Evolutionary conservation across 2,888 invertebrate genomes (phyloP), one percentile per base, ranked within the genome.

Genomic region (Halictus quadricinctus): DNA sequence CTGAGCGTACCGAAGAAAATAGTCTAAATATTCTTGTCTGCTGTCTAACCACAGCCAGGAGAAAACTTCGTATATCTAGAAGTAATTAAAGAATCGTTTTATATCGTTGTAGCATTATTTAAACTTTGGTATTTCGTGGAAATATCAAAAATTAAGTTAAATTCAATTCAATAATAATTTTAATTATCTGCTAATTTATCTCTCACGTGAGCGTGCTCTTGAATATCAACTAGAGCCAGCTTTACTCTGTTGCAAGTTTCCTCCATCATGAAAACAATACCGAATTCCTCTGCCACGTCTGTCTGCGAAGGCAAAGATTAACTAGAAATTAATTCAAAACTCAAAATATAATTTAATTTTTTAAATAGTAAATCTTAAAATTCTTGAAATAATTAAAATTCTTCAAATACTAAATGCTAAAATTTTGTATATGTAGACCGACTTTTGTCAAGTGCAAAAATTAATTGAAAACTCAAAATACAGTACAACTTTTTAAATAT

Each of bases 21-120:
- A 96, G 0, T 96, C 94, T 91, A 98, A 95, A 91, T 97, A 97
- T 90, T 97, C 97, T 78, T 96, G 96, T 64, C 97, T 95, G 92
- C 98, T 97, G 92, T 98, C 97, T 76, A 96, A 94, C 98, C 99
- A 99, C 13, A 99, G 95, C 91, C 97, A 97, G 0, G 97, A 95
- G 93, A 97, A 98, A 85, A 96, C 96, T 79, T 96, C 96, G 90
- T 96, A 97, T 94, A 80, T 54, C 91, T 91, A 73, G 4, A 70
- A 76, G 21, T 18, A 43, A 18, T 58, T 48, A 5, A 15, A 2
- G 8, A n/a, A 25, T 69, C 18, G 13, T 60, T 60, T 13, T 60
- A 25, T 13, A 25, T 58, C n/a, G 64, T 64, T 29, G 13, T 13
- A 29, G 13, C 13, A 29, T 29, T 64, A 36, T 36, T 36, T 36